A percentile compares a stretch with the other conserved stretches of the same genome.
Evolutionary conservation across 2,888 invertebrate genomes (phyloP).

Genomic region (Agriotes lineatus): DNA sequence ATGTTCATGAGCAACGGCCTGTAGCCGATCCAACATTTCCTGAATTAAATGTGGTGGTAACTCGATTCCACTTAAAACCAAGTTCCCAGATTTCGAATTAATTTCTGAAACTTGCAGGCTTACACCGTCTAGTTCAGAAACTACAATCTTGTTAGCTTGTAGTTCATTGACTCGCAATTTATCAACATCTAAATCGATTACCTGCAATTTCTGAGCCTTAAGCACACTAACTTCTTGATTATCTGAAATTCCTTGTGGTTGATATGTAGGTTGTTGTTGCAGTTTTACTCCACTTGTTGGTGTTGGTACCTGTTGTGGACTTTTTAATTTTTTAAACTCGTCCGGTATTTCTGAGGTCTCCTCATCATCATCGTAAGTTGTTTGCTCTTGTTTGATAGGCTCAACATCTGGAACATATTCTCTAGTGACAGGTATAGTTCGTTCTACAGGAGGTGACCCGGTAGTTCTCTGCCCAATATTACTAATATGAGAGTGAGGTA

Average conservation of each 20-base stretch:
- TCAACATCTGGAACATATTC: neutral
- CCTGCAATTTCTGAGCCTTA: conserved; percentile 75
- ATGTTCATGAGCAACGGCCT: conserved; percentile 52
- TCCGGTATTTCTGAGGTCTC: conserved; percentile 61
- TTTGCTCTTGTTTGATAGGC: neutral
- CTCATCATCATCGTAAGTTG: conserved; percentile 53
- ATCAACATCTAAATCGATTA: conserved; percentile 83
- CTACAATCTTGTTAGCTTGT: conserved; percentile 83
- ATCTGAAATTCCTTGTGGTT: conserved; percentile 38
- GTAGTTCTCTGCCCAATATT: neutral
- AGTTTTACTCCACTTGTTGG: neutral
- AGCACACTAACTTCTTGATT: conserved; percentile 61
- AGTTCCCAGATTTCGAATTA: conserved; percentile 76
- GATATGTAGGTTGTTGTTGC: conserved; percentile 1
- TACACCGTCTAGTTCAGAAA: conserved; percentile 84
- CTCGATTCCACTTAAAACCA: conserved; percentile 77
- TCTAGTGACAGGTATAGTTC: conserved; percentile 55
- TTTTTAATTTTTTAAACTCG: conserved; percentile 56
- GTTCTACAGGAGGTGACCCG: conserved; percentile 44
- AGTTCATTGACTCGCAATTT: conserved; percentile 82
- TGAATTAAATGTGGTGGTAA: conserved; percentile 78
- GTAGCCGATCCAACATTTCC: conserved; percentile 71
- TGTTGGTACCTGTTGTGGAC: conserved; percentile 47
- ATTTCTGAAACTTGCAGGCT: conserved; percentile 80
- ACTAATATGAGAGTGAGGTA: conserved; percentile 22